Conservation (phyloP, 2,888 invertebrate genomes). For the Thecophora atra region DNA sequence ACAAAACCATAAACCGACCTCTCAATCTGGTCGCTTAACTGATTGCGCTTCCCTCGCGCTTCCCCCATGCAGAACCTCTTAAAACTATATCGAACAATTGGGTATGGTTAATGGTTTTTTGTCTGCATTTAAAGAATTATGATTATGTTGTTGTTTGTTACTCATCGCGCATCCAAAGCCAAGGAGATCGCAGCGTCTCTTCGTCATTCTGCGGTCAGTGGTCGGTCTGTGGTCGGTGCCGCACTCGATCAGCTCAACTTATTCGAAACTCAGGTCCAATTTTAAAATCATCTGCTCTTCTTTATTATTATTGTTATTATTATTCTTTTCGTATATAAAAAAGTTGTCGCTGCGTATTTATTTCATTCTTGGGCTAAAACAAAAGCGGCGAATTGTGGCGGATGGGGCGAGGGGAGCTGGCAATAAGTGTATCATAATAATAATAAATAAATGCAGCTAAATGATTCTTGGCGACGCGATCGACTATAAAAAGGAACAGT, state of each 20-base stretch:
- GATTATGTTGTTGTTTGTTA: constrained; percentile 48
- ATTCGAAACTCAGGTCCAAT: background rate
- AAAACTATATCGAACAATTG: background rate
- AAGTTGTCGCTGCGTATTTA: constrained; percentile 20
- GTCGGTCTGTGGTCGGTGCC: background rate
- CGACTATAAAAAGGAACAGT: constrained; percentile 22
- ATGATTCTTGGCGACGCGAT: constrained; percentile 42
- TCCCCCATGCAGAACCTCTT: background rate
- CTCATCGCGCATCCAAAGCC: background rate
- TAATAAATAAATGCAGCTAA: constrained; percentile 50
- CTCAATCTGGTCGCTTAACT: background rate
- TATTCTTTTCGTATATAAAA: too few relatives aligned
- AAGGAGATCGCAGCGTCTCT: background rate
- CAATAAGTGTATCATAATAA: constrained; percentile 46
- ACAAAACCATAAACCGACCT: background rate
- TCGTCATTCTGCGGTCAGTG: too few relatives aligned
- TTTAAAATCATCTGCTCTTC: background rate
- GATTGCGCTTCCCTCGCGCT: background rate
- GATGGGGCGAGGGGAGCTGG: too few relatives aligned
- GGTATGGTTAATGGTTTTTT: constrained; percentile 21
- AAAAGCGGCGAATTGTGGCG: constrained; percentile 10
- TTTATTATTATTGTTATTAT: constrained; percentile 33
- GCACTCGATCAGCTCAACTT: constrained; percentile 4
- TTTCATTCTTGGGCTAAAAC: constrained; percentile 17
- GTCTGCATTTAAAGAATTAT: constrained; percentile 54